Conservation (phyloP, 1,140 invertebrate species). For the Capitella teleta region DNA sequence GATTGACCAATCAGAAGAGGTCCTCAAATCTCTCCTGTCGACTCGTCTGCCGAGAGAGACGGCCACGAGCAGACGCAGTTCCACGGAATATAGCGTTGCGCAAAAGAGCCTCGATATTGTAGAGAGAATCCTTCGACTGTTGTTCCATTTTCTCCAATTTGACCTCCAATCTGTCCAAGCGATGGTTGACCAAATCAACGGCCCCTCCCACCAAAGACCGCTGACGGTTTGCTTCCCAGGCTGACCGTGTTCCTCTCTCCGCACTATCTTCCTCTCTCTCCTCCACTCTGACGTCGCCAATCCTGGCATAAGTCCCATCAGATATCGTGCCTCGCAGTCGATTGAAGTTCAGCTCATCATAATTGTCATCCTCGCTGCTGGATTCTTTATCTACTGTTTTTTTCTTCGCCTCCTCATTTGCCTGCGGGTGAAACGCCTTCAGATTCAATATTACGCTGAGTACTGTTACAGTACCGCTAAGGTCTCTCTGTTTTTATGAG, state of each 20-base stretch:
- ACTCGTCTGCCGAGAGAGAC: not conserved
- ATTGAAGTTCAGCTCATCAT: not conserved
- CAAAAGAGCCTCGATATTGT: slow-evolving; percentile 8
- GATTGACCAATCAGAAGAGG: too few relatives aligned
- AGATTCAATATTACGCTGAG: not conserved
- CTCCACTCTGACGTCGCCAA: not conserved
- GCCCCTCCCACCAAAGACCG: not conserved
- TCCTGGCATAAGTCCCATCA: not conserved
- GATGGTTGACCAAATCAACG: not conserved
- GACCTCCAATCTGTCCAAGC: not conserved
- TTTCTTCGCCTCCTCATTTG: not conserved
- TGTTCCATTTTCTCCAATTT: slow-evolving; percentile 2
- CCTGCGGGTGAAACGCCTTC: not conserved
- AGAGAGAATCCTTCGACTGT: not conserved
- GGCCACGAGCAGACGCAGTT: not conserved
- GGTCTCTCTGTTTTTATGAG: not conserved
- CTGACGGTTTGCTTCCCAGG: not conserved
- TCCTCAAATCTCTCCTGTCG: not conserved
- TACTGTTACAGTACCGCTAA: not conserved
- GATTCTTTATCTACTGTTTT: not conserved
- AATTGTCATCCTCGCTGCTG: not conserved
- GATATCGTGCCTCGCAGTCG: not conserved
- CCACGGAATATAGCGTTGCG: slow-evolving; percentile 7
- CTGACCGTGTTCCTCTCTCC: not conserved
- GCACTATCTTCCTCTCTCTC: not conserved